Base-by-base conservation (phyloP, 2,797 vertebrate genomes). In the Sebastolobus altivelis region DNA sequence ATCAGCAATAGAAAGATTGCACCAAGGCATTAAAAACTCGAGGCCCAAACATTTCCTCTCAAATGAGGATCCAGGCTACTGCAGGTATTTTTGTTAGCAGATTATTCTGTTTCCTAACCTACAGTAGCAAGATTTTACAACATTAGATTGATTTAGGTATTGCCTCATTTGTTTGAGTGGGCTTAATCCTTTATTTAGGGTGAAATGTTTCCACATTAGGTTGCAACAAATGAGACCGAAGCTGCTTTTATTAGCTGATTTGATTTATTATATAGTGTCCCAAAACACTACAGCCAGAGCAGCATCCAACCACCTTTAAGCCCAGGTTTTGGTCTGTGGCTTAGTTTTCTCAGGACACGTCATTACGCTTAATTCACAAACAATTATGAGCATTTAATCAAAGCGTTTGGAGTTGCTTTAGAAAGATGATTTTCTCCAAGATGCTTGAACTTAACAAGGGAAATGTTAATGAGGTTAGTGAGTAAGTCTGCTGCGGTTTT, bases 401-500 rank as follows among this genome's bases (percentile, higher is more conserved):
- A 85, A 86, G 83, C 77, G 78, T 89, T 91, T 69, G 11, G 72
- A 86, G 80, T 79, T 84, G 61, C 79, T 92, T 93, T 79, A 78
- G 85, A 87, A 91, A 90, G 86, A 92, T 87, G 49, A 83, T 94
- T 90, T 88, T 89, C 83, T 91, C 80, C 82, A 85, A 90, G 88
- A 25, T 90, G 90, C 84, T 90, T 93, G 79, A 93, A 91, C 89
- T 86, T 90, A 90, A 93, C 93, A 89, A 93, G 85, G 92, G 84
- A 93, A 83, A 95, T 93, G 89, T 87, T 95, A 93, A 95, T 93
- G 87, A 94, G 89, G 89, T 94, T 89, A 91, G 88, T 80, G 84
- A 89, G 86, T 84, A 65, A 87, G 88, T 87, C 85, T 86, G 83
- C 75, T 76, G 81, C 83, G 80, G 79, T 83, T 84, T 69, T 82